Conservation (phyloP, 2,113 vertebrate species). For the Lipophrys pholis region DNA sequence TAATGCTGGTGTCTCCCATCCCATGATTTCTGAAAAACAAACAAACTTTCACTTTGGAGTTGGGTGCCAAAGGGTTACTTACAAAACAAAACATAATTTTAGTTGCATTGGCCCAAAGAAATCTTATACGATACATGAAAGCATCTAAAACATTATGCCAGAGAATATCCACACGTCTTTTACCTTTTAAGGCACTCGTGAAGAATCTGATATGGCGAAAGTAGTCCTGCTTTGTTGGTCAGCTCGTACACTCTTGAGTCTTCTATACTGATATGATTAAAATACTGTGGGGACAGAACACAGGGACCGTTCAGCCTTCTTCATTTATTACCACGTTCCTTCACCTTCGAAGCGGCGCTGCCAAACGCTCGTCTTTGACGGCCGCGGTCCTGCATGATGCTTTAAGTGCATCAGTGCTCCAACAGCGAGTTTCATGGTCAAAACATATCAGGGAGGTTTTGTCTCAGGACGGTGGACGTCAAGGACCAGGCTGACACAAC, state of each 20-base stretch:
- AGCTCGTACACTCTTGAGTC: conserved; percentile 98
- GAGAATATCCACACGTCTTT: conserved; percentile 4
- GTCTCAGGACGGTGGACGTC: too few relatives aligned
- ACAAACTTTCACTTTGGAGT: neutral
- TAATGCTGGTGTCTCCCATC: conserved; percentile 99
- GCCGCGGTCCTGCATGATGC: too few relatives aligned
- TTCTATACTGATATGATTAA: conserved; percentile 99
- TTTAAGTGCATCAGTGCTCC: too few relatives aligned
- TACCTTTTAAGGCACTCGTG: conserved; percentile 99
- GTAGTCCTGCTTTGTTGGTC: conserved; percentile 98
- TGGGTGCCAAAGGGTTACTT: neutral
- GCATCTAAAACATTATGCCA: too few relatives aligned
- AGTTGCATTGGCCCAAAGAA: too few relatives aligned
- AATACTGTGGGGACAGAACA: conserved; percentile 89
- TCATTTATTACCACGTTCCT: too few relatives aligned
- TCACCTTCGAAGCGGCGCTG: too few relatives aligned
- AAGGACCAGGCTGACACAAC: too few relatives aligned
- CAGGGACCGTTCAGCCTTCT: neutral
- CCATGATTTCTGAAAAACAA: conserved; percentile 92
- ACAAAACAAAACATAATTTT: neutral
- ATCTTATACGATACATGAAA: too few relatives aligned
- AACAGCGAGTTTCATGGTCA: too few relatives aligned
- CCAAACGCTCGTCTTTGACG: too few relatives aligned
- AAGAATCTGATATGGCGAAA: conserved; percentile 99
- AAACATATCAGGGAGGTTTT: too few relatives aligned